Base-by-base conservation (phyloP, 2,888 invertebrate genomes). In the Celastrina argiolus region DNA sequence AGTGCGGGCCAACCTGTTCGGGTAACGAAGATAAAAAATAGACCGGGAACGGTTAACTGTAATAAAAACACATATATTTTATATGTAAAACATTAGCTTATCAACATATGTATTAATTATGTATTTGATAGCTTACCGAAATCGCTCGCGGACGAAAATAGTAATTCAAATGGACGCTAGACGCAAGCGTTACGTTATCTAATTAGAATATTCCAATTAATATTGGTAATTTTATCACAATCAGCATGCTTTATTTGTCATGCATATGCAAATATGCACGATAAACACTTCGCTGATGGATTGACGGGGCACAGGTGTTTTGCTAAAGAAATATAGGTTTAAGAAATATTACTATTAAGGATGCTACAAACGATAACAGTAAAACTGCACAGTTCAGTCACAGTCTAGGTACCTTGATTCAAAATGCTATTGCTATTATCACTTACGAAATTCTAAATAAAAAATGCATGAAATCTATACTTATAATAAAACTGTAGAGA, bases 191-290 rank as follows among this genome's bases (percentile, higher is more conserved):
- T 61, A 39, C 39, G 61, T 14, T 61, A 39, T 39, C 61, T 22
- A 39, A 61, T 59, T 58, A 31, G 41, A 65, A 67, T 64, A 56
- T 73, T 69, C 73, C 76, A 81, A 82, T 83, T 81, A 83, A 80
- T 80, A 78, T 80, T 78, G 79, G 79, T 75, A 78, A 74, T 81
- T 82, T 82, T 77, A 77, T 74, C 80, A 78, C 79, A 78, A 80
- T 81, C 75, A 79, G 80, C 74, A 77, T 75, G 75, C 80, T 80
- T 81, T 80, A 84, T 84, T 77, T 77, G 75, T 73, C 75, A 72
- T 81, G 79, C 76, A 74, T 81, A 85, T 85, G 84, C 81, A 84
- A 87, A 85, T 84, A 78, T 74, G 70, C 70, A 75, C 77, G 80
- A 79, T 82, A 82, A 81, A 78, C 76, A 75, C 75, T 70, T 71